Conservation (phyloP, 2,113 vertebrate species). For the Microtus ochrogaster region DNA sequence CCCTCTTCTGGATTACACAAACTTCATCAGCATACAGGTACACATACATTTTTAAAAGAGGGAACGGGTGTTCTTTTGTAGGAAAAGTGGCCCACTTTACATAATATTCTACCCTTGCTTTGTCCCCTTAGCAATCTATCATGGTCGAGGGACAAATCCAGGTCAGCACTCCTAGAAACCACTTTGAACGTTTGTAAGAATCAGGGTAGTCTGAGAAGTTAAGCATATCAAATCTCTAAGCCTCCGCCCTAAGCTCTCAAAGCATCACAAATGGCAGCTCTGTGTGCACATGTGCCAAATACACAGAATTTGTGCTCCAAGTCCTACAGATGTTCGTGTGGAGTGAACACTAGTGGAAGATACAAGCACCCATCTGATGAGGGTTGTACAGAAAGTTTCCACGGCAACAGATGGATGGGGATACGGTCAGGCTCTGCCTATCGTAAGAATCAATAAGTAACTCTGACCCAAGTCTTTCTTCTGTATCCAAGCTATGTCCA, state of each 20-base stretch:
- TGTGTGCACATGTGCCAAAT: neutral
- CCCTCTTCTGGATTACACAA: neutral
- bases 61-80: neutral
- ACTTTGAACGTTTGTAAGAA: constrained; percentile 30
- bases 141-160: neutral
- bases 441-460: constrained; percentile 5
- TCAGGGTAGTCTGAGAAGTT: constrained; percentile 1
- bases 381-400: neutral
- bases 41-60: neutral
- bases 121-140: neutral
- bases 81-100: neutral
- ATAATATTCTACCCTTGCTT: neutral
- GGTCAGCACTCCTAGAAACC: neutral
- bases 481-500: neutral
- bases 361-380: neutral
- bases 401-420: neutral
- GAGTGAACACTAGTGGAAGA: neutral
- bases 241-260: neutral
- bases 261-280: neutral
- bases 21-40: neutral
- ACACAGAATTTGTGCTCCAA: neutral
- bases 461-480: constrained; percentile 16
- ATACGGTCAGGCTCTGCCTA: neutral
- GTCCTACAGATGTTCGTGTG: neutral
- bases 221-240: neutral